Evolutionary conservation across 2,113 vertebrate genomes (phyloP).

Genomic region (Limanda limanda): DNA sequence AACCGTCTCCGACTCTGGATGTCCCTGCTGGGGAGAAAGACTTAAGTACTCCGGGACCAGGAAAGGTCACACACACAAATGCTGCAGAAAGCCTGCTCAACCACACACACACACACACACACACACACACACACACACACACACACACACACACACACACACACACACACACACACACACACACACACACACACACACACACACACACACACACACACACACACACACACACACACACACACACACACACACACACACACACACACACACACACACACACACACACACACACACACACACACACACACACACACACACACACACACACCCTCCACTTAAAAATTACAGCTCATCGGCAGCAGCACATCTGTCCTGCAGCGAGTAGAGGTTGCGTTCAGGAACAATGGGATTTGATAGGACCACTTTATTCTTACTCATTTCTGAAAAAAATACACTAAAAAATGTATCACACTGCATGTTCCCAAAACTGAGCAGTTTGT

Average conservation of each 20-base stretch:
- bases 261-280: neutral
- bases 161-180: neutral
- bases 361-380: neutral
- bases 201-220: neutral
- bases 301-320: neutral
- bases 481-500: neutral
- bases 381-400: neutral
- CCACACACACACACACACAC: neutral
- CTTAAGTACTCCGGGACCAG: neutral
- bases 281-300: neutral
- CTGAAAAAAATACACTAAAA: neutral
- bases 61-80: neutral
- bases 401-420: neutral
- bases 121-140: neutral
- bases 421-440: neutral
- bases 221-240: neutral
- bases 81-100: neutral
- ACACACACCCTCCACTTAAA: neutral
- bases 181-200: neutral
- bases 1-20: constrained; percentile 95
- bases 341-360: neutral
- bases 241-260: neutral
- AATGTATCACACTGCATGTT: neutral
- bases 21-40: constrained; percentile 74
- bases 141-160: neutral